Evolutionary conservation across 2,888 invertebrate species (phyloP).

Genomic region (Pammene fasciana): DNA sequence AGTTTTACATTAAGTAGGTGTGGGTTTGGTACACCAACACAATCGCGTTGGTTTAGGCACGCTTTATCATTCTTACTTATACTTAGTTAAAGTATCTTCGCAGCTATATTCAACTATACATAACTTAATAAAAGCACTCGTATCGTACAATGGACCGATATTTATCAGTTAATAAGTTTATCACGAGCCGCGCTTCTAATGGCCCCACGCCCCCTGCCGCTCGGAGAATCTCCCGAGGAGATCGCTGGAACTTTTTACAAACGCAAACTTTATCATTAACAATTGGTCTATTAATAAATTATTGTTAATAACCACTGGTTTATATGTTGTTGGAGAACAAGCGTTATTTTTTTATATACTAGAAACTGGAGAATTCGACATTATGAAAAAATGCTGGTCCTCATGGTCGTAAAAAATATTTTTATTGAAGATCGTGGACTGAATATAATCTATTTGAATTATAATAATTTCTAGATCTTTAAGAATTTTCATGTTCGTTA

Average conservation of each 20-base stretch:
- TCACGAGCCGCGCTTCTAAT: slow-evolving; percentile 45
- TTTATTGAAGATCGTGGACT: no score
- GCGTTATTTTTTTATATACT: slow-evolving; percentile 5
- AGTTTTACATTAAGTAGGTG: no score
- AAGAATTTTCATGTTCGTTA: no score
- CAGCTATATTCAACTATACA: background rate
- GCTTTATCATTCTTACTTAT: no score
- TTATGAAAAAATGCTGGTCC: no score
- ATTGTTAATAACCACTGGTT: slow-evolving; percentile 28
- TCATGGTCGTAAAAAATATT: no score
- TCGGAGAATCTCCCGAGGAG: slow-evolving; percentile 56
- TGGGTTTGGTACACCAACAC: no score
- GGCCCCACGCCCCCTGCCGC: slow-evolving; percentile 61
- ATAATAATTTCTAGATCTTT: no score
- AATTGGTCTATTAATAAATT: slow-evolving; percentile 45
- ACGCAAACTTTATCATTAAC: slow-evolving; percentile 47
- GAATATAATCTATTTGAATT: no score
- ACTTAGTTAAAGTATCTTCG: background rate
- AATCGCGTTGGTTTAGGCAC: no score
- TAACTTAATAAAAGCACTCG: background rate
- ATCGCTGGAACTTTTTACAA: slow-evolving; percentile 45
- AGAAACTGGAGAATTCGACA: background rate
- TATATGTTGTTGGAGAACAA: slow-evolving; percentile 8
- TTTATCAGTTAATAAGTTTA: slow-evolving; percentile 21
- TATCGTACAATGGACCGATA: slow-evolving; percentile 8